A percentile compares a stretch with the other conserved stretches of the same genome.
Evolutionary conservation across 2,113 vertebrate genomes (phyloP).

Genomic region (Acinonyx jubatus): DNA sequence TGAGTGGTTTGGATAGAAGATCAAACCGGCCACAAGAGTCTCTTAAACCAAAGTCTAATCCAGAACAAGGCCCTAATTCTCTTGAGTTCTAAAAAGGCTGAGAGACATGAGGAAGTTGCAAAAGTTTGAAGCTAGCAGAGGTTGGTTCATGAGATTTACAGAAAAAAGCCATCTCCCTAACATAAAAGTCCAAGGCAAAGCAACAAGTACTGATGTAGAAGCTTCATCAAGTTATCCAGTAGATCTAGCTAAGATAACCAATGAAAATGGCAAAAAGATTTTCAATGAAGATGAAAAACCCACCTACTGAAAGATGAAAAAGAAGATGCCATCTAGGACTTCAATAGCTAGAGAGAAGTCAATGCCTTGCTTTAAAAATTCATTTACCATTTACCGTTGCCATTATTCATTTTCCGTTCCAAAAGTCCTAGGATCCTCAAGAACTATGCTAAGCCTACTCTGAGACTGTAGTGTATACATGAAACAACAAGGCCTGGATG

Average conservation of each 20-base stretch:
- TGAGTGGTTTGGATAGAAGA: neutral
- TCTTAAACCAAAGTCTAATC: neutral
- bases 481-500: neutral
- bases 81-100: neutral
- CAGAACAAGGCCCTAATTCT: neutral
- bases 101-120: neutral
- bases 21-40: neutral
- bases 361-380: neutral
- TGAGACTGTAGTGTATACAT: neutral
- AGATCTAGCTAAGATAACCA: neutral
- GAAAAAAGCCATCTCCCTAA: neutral
- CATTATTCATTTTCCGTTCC: neutral
- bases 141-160: neutral
- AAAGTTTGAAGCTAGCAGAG: neutral
- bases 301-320: neutral
- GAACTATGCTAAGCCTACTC: neutral
- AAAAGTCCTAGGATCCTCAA: neutral
- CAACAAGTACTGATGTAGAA: neutral
- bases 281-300: neutral
- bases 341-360: neutral
- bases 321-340: neutral
- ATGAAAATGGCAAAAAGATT: neutral
- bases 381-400: neutral
- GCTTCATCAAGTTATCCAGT: neutral
- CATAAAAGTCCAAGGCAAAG: neutral